phyloP scores from a whole-genome alignment of 2,797 vertebrate genomes.

The Tapera naevia region DNA sequence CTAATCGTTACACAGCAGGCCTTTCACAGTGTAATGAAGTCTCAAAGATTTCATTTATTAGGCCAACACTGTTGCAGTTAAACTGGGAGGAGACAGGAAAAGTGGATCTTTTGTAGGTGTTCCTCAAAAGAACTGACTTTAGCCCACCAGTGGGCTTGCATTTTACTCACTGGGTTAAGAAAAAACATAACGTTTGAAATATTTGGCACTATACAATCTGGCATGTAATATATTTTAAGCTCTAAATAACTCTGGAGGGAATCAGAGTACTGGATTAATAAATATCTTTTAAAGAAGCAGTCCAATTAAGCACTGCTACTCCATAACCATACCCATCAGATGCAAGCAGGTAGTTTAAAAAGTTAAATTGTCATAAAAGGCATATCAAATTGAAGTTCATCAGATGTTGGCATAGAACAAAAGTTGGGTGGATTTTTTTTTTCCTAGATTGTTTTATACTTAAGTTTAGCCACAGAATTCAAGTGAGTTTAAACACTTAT shows the following conservation, averaged over 20 bases:
- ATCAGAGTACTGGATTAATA: not conserved
- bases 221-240: not conserved
- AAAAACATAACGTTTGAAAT: not conserved
- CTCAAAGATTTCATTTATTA: not conserved
- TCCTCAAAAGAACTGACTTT: not conserved
- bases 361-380: not conserved
- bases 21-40: not conserved
- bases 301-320: not conserved
- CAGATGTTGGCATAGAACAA: not conserved
- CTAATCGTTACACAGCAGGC: not conserved
- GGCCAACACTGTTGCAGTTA: not conserved
- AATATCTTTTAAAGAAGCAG: not conserved
- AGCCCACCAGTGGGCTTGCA: not conserved
- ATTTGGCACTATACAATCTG: not conserved
- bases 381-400: not conserved
- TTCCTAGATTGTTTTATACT: not conserved
- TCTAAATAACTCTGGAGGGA: not conserved
- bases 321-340: not conserved
- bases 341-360: not conserved
- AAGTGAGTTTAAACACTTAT: not conserved
- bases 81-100: not conserved
- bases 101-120: not conserved
- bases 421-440: not conserved
- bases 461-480: not conserved
- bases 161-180: not conserved